phyloP scores from a whole-genome alignment of 1,140 invertebrate species.

The Monochamus saltuarius region DNA sequence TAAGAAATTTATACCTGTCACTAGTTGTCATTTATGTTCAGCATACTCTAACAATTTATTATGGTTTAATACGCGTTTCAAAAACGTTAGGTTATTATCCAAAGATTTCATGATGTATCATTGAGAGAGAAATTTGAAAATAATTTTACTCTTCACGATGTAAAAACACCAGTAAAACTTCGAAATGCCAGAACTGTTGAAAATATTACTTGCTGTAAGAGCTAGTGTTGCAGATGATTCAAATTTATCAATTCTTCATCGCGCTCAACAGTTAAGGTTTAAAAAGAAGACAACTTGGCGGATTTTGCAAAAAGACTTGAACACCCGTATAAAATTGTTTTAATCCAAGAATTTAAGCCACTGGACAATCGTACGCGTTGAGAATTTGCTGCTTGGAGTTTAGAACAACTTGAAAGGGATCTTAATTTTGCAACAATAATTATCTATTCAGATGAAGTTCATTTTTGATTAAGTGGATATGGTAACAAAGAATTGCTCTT shows the following conservation, averaged over 20 bases:
- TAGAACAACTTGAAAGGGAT: no score
- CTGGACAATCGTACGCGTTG: background rate
- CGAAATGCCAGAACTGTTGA: background rate
- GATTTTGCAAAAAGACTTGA: constrained; percentile 13
- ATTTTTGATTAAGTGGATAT: background rate
- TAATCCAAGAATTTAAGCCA: constrained; percentile 5
- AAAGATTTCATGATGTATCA: no score
- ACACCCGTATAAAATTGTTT: constrained; percentile 12
- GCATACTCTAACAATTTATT: no score
- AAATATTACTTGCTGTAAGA: constrained; percentile 2
- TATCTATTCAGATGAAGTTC: no score
- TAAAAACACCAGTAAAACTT: background rate
- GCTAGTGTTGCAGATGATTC: background rate
- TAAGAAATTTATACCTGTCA: no score
- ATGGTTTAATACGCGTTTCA: no score
- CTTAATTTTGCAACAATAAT: no score
- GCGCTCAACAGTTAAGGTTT: background rate
- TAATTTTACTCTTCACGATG: background rate
- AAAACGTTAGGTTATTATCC: no score
- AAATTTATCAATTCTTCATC: constrained; percentile 10
- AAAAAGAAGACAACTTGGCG: background rate
- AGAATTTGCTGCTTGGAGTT: background rate
- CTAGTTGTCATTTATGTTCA: no score
- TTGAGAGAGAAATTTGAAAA: no score
- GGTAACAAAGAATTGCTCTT: no score